Percentiles rank a stretch among this genome's conserved stretches.
Evolutionary conservation across 2,113 vertebrate genomes (phyloP).

Genomic region (Pan paniscus): DNA sequence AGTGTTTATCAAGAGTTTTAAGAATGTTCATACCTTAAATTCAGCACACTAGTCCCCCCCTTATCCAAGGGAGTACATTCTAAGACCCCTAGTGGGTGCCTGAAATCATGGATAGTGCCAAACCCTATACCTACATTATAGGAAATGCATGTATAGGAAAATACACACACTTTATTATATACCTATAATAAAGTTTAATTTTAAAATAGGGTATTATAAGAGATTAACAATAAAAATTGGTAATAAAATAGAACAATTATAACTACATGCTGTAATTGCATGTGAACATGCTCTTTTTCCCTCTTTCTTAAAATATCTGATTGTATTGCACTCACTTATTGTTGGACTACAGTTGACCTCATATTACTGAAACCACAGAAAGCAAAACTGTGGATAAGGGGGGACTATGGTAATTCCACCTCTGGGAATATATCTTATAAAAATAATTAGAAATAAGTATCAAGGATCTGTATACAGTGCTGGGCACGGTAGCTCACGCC

Average conservation of each 20-base stretch:
- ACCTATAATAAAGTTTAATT: background rate
- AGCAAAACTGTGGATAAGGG: background rate
- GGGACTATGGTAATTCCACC: background rate
- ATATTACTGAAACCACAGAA: background rate
- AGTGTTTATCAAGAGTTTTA: background rate
- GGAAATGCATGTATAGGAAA: too few relatives aligned
- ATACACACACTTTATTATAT: too few relatives aligned
- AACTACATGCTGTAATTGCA: background rate
- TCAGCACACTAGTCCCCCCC: background rate
- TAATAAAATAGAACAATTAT: background rate
- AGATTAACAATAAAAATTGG: background rate
- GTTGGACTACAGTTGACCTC: background rate
- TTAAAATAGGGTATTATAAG: background rate
- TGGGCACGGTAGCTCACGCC: too few relatives aligned
- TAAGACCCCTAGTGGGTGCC: background rate
- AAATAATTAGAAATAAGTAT: slow-evolving; percentile 12
- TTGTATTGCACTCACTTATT: background rate
- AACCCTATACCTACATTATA: background rate
- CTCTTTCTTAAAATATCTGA: background rate
- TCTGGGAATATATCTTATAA: background rate
- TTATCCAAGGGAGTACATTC: background rate
- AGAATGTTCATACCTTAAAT: background rate
- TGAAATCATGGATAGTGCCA: background rate
- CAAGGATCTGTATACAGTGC: background rate
- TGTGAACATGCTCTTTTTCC: background rate